These are phyloP conservation scores for Parauchenoglanis ngamensis DNA, from an alignment of 2,797 vertebrate genomes.

Conservation along the genomic window DNA sequence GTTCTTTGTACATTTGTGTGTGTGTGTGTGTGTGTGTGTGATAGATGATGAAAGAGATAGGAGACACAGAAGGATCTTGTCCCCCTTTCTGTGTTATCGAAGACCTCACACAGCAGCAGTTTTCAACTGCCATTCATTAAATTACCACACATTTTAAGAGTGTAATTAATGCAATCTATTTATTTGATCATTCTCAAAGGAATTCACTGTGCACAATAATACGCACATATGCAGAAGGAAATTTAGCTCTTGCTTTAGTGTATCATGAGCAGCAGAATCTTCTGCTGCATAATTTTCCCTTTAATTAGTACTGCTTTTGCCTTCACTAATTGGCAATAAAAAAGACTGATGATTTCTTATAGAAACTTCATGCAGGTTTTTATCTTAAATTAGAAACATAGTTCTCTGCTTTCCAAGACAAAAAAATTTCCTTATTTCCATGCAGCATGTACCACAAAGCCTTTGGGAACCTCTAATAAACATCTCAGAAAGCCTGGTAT, in stretches of 20 bases:
- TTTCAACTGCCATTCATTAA: conserved; percentile 40
- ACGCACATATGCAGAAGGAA: not conserved
- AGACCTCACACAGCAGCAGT: not conserved
- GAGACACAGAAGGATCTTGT: not conserved
- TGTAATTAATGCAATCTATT: conserved; percentile 22
- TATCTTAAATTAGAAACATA: not conserved
- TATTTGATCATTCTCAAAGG: not conserved
- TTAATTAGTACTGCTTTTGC: conserved; percentile 24
- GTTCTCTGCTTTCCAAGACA: not conserved
- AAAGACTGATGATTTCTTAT: not conserved
- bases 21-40: not conserved
- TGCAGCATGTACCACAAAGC: not conserved
- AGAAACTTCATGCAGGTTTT: not conserved
- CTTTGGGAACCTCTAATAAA: not conserved
- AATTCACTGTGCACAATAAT: not conserved
- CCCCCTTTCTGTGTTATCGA: not conserved
- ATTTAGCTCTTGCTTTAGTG: not conserved
- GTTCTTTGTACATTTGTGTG: not conserved
- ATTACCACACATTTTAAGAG: conserved; percentile 13
- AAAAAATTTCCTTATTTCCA: conserved; percentile 12
- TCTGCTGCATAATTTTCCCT: conserved; percentile 6
- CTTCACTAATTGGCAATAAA: conserved; percentile 19
- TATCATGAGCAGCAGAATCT: not conserved
- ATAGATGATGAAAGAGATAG: no score
- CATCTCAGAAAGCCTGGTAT: not conserved